Evolutionary conservation across 1,140 invertebrate genomes (phyloP).

Genomic region (Branchinecta lynchi): DNA sequence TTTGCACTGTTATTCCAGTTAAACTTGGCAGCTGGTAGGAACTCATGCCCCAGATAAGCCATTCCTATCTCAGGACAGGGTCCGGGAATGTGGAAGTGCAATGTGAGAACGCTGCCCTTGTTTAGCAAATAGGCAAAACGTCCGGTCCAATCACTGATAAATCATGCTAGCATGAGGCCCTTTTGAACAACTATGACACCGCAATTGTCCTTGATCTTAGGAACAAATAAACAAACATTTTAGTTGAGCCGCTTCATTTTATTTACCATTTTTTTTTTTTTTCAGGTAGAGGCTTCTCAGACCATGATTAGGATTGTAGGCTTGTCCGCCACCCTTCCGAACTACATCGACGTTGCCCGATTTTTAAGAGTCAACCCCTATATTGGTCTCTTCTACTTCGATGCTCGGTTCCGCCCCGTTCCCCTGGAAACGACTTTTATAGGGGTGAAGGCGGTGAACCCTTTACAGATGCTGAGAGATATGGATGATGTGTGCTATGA

Average conservation of each 20-base stretch:
- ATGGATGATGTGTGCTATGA: constrained; percentile 93
- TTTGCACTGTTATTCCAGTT: too few species aligned
- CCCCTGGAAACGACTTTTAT: constrained; percentile 84
- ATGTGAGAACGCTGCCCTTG: too few species aligned
- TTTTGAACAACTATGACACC: too few species aligned
- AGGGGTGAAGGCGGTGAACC: constrained; percentile 65
- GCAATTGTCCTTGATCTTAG: too few species aligned
- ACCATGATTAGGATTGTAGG: constrained; percentile 97
- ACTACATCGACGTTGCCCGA: constrained; percentile 88
- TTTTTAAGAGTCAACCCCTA: constrained; percentile 88
- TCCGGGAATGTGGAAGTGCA: too few species aligned
- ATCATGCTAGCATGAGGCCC: too few species aligned
- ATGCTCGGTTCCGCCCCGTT: constrained; percentile 87
- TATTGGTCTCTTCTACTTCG: constrained; percentile 91
- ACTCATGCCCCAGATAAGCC: too few species aligned
- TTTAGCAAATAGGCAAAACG: too few species aligned
- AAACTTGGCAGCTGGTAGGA: too few species aligned
- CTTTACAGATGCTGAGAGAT: constrained; percentile 56
- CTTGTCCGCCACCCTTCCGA: constrained; percentile 91
- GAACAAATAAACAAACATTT: neutral
- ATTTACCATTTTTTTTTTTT: neutral
- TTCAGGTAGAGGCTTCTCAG: constrained; percentile 75
- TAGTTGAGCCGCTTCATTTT: neutral
- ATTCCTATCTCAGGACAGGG: too few species aligned
- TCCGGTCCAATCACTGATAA: too few species aligned